Evolutionary conservation across 1,140 invertebrate species (phyloP).

Genomic region (Copidosoma floridanum): DNA sequence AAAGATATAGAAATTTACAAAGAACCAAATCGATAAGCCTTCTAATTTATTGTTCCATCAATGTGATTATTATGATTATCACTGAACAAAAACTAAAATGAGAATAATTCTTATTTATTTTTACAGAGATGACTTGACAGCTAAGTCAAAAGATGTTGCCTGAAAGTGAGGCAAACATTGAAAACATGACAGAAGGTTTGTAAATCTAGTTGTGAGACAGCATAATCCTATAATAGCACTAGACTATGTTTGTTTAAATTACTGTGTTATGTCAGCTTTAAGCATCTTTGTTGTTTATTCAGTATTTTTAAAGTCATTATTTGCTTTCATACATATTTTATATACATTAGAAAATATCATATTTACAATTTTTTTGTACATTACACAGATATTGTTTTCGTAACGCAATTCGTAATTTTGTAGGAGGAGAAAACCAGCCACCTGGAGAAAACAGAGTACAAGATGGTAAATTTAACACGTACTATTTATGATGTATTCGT

Average conservation of each 20-base stretch:
- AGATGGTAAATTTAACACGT: conserved; percentile 50
- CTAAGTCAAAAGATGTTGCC: conserved; percentile 40
- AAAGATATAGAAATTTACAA: too few relatives aligned
- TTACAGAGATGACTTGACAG: conserved; percentile 33
- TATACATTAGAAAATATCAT: background rate
- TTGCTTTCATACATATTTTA: background rate
- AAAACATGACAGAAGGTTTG: conserved; percentile 50
- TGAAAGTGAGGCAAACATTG: conserved; percentile 44
- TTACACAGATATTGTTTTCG: background rate
- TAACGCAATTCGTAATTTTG: conserved; percentile 30
- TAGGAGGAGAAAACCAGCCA: conserved; percentile 47
- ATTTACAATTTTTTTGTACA: background rate
- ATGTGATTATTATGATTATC: too few relatives aligned
- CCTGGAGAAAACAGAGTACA: conserved; percentile 39
- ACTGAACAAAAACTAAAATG: background rate
- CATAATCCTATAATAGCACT: conserved; percentile 16
- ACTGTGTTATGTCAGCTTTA: too few relatives aligned
- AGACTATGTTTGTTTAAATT: background rate
- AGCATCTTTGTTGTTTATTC: too few relatives aligned
- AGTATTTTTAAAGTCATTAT: too few relatives aligned
- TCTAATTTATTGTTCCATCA: too few relatives aligned
- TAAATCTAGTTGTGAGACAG: conserved; percentile 13
- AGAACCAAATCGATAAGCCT: too few relatives aligned
- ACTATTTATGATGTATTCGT: too few relatives aligned
- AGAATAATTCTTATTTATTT: background rate